Base-by-base conservation (phyloP, 1,140 invertebrate genomes). In the Steinernema khuongi region DNA sequence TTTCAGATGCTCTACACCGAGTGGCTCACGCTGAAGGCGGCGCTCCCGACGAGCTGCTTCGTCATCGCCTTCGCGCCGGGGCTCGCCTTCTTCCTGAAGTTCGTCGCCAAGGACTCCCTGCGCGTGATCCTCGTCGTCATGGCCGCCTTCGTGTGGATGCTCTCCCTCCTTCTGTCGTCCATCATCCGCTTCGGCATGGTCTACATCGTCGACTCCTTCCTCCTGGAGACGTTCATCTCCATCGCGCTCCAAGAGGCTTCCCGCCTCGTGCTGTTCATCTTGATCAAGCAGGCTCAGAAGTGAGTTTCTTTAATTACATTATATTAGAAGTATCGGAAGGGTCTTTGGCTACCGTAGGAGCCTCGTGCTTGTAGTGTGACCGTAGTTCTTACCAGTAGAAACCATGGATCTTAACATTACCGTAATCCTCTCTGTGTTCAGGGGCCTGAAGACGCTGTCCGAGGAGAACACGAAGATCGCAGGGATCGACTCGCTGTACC, bases 71-170 rank as follows among this genome's bases (percentile, higher is more conserved):
- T 60, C 50, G 50, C 50, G 14, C 50, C 50, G 14, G 26, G 50
- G 14, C 14, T 60, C 4, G 11, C 22, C 22, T 17, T 60, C 50
- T 60, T 60, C 19, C 22, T 60, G 11, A 60, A 60, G 50, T 60
- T 60, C 26, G 50, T 60, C 11, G 50, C 50, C 19, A 22, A 14
- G 4, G 50, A 60, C 19, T 11, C 50, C 4, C 50, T 60, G 7
- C 11, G 50, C 14, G 50, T 60, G 22, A 60, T 60, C 26, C 50
- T 60, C 19, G 50, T 60, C 14, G 50, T 60, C 7, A 60, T 60
- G 50, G 50, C 50, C 7, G 50, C 50, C 11, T 60, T 60, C 50
- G 50, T 60, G 50, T 60, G 50, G 50, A 60, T 60, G 50, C 22
- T 60, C 11, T 60, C 50, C 14, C 19, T 60, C 2, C 26, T 60